phyloP scores from a whole-genome alignment of 1,140 invertebrate species.

The Laodelphax striatellus region DNA sequence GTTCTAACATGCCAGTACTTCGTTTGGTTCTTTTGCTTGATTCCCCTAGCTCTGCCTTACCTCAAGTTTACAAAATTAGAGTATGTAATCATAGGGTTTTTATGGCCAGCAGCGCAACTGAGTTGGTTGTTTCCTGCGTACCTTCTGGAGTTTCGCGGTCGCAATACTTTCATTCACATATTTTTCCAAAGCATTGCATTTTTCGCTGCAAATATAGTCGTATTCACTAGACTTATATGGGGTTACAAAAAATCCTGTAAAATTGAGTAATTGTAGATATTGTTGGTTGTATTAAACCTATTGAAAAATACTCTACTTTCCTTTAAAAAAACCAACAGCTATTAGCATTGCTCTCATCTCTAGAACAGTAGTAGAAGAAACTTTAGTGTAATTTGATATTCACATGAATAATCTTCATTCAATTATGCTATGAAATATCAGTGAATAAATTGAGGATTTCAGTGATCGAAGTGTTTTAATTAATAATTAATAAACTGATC shows the following conservation, averaged over 20 bases:
- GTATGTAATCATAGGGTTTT: slow-evolving; percentile 32
- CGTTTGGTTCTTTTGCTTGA: slow-evolving; percentile 84
- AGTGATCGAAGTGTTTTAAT: no score
- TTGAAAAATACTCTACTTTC: no score
- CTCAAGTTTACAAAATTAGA: slow-evolving; percentile 42
- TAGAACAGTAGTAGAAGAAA: no score
- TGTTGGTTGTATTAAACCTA: no score
- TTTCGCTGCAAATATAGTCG: slow-evolving; percentile 62
- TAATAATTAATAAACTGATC: no score
- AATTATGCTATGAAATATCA: no score
- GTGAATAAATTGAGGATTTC: no score
- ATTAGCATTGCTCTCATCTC: no score
- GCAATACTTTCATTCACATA: slow-evolving; percentile 67
- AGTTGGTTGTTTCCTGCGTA: slow-evolving; percentile 88
- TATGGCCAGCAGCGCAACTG: slow-evolving; percentile 72
- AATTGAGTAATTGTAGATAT: no score
- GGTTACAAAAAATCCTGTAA: slow-evolving; percentile 32
- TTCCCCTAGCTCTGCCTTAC: slow-evolving; percentile 64
- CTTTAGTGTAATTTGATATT: no score
- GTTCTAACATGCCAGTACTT: slow-evolving; percentile 98
- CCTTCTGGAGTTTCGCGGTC: slow-evolving; percentile 76
- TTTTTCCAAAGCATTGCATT: slow-evolving; percentile 69
- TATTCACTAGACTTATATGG: slow-evolving; percentile 53
- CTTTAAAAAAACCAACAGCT: no score
- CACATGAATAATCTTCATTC: no score